Evolutionary conservation across 2,888 invertebrate genomes (phyloP).

Genomic region (Nycteola revayana): DNA sequence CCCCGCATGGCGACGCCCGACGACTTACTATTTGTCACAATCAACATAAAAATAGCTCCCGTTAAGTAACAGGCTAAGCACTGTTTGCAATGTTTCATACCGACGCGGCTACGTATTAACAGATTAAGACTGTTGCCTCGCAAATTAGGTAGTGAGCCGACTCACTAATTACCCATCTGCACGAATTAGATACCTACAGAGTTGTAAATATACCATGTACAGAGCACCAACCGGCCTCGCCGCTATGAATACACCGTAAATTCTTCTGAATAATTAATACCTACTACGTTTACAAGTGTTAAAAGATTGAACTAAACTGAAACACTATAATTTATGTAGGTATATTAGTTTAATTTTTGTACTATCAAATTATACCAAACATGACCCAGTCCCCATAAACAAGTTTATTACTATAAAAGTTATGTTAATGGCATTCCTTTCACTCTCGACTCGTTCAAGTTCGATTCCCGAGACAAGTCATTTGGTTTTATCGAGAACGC

Average conservation of each 20-base stretch:
- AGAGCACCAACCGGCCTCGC: too few species aligned
- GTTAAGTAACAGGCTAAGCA: conserved; percentile 41
- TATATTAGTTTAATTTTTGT: conserved; percentile 3
- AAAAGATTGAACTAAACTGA: too few species aligned
- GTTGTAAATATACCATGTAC: not conserved
- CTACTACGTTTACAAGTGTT: too few species aligned
- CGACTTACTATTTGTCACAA: conserved; percentile 65
- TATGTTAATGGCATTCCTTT: conserved; percentile 56
- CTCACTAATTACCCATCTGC: conserved; percentile 15
- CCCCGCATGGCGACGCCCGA: conserved; percentile 55
- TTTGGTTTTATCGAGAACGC: conserved; percentile 61
- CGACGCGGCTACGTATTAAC: conserved; percentile 17
- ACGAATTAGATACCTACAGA: conserved; percentile 6
- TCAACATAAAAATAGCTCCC: conserved; percentile 64
- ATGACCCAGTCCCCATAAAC: conserved; percentile 23
- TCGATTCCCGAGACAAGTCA: conserved; percentile 63
- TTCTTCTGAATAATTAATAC: too few species aligned
- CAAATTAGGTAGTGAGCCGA: conserved; percentile 3
- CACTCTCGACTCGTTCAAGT: conserved; percentile 65
- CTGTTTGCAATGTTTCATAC: conserved; percentile 26
- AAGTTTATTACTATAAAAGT: conserved; percentile 28
- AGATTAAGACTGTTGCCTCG: conserved; percentile 13
- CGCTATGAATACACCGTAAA: too few species aligned
- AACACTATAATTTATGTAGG: too few species aligned
- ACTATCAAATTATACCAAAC: conserved; percentile 10